Evolutionary conservation across 2,113 vertebrate species (phyloP).

Genomic region (Eira barbara): DNA sequence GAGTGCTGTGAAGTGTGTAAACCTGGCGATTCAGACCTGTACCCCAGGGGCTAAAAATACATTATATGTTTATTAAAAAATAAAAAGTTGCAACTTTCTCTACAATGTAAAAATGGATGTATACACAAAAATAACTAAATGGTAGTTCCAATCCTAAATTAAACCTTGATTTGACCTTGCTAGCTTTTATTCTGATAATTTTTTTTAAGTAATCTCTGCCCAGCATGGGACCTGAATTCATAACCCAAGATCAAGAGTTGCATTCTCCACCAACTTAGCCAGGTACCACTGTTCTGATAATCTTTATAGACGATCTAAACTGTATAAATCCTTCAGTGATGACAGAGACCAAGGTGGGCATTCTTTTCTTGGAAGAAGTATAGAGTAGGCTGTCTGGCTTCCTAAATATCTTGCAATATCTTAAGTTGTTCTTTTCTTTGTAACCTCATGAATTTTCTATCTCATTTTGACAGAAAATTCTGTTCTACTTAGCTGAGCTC

Average conservation of each 20-base stretch:
- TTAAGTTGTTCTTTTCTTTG: background rate
- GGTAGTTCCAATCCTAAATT: background rate
- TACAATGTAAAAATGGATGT: constrained; percentile 18
- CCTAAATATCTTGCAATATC: background rate
- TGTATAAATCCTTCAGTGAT: background rate
- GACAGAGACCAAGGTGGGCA: background rate
- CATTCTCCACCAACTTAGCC: background rate
- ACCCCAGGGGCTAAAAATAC: no score
- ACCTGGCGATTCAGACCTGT: no score
- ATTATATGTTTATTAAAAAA: background rate
- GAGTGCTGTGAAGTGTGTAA: no score
- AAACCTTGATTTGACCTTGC: background rate
- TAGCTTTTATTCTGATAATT: background rate
- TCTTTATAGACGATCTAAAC: background rate
- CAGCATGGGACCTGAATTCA: background rate
- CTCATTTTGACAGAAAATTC: background rate
- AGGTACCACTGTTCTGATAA: background rate
- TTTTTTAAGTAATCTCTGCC: background rate
- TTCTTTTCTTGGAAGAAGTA: background rate
- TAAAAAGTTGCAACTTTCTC: background rate
- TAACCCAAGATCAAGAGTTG: background rate
- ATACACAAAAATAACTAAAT: background rate
- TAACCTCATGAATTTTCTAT: background rate
- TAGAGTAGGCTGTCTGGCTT: background rate
- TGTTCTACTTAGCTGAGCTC: background rate